Conservation (phyloP, 2,797 vertebrate genomes). For the Parotocinclus haroldoi region DNA sequence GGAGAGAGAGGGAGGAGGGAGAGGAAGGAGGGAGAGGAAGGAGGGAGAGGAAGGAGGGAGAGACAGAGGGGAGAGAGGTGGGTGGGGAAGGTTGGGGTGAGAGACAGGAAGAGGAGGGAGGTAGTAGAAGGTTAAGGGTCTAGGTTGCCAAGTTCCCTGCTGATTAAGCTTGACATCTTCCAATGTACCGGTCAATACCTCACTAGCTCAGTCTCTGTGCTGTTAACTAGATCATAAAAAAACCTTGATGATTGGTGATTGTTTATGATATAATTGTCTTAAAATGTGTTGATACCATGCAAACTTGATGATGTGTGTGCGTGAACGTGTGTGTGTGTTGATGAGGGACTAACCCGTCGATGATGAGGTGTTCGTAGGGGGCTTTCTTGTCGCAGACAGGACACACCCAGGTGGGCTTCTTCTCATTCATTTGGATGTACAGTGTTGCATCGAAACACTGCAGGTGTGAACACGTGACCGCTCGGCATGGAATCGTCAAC, state of each 20-base stretch:
- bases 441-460: conserved; percentile 97
- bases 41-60: not conserved
- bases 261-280: too few relatives aligned
- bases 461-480: conserved; percentile 93
- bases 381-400: conserved; percentile 97
- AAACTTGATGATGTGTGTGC: too few relatives aligned
- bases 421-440: conserved; percentile 98
- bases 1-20: not conserved
- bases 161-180: too few relatives aligned
- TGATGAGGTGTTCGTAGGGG: conserved; percentile 94
- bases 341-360: conserved; percentile 84
- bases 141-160: too few relatives aligned
- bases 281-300: too few relatives aligned
- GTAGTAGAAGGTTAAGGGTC: too few relatives aligned
- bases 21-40: not conserved
- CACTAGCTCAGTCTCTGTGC: too few relatives aligned
- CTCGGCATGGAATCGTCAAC: conserved; percentile 90
- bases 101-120: not conserved
- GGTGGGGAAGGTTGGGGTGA: too few relatives aligned
- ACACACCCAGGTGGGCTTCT: conserved; percentile 98
- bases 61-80: too few relatives aligned
- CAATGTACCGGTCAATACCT: too few relatives aligned
- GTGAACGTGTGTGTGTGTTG: not conserved
- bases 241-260: too few relatives aligned
- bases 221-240: too few relatives aligned